Conservation (phyloP, 2,113 vertebrate species). For the Archilochus colubris region DNA sequence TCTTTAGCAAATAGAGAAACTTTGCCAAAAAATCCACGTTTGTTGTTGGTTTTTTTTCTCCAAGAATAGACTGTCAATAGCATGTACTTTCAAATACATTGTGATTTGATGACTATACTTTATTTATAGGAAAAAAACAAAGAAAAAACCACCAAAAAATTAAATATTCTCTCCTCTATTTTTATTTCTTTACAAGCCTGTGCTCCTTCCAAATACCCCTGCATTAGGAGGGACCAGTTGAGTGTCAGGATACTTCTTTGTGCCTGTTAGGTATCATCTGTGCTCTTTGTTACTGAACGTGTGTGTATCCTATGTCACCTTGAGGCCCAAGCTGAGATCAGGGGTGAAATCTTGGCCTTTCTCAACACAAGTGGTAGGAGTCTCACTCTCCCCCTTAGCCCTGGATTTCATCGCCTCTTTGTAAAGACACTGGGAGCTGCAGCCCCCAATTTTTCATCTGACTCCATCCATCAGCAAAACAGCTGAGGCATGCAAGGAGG, state of each 20-base stretch:
- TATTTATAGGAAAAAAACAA: constrained; percentile 69
- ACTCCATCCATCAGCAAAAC: not conserved
- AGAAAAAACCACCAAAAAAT: not conserved
- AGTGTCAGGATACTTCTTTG: not conserved
- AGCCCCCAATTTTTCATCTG: not conserved
- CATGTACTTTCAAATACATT: constrained; percentile 71
- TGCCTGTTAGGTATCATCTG: not conserved
- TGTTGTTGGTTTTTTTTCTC: constrained; percentile 50
- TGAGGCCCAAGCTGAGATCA: not conserved
- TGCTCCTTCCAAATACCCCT: not conserved
- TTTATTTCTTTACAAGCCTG: not conserved
- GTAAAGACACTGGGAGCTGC: not conserved
- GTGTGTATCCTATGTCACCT: not conserved
- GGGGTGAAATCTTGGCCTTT: not conserved
- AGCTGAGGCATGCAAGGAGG: not conserved
- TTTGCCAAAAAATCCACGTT: constrained; percentile 77
- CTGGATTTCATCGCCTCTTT: not conserved
- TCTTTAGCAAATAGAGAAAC: constrained; percentile 77
- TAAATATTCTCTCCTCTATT: not conserved
- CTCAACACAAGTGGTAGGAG: not conserved
- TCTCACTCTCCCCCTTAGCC: not conserved
- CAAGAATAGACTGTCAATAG: constrained; percentile 81
- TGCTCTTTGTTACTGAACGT: not conserved
- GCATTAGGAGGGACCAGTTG: not conserved
- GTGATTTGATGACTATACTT: constrained; percentile 64